These are phyloP conservation scores for Caloenas nicobarica DNA, from an alignment of 2,113 vertebrate genomes.

Conservation along the genomic window DNA sequence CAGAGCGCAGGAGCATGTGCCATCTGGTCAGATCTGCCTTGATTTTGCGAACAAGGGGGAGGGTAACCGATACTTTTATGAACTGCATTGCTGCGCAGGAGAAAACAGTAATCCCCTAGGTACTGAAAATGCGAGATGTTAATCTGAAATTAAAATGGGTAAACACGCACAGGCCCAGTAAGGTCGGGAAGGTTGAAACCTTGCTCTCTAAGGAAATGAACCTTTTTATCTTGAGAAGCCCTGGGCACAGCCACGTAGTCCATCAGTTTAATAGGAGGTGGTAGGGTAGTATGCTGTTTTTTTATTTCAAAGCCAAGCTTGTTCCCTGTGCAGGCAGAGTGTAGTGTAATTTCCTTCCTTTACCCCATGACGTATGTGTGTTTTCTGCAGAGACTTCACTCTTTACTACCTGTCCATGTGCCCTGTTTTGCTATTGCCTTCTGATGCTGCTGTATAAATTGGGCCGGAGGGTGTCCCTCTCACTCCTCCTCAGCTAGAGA, in stretches of 20 bases:
- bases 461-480: neutral
- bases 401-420: neutral
- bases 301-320: neutral
- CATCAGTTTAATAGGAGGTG: neutral
- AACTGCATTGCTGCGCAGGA: constrained; percentile 24
- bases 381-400: neutral
- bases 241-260: neutral
- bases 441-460: neutral
- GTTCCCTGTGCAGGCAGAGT: neutral
- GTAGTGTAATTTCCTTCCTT: neutral
- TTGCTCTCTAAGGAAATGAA: constrained; percentile 48
- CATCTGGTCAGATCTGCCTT: constrained; percentile 66
- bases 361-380: neutral
- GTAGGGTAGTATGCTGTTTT: neutral
- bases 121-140: constrained; percentile 37
- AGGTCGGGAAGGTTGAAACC: constrained; percentile 23
- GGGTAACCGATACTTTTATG: constrained; percentile 63
- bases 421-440: neutral
- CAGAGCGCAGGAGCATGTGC: constrained; percentile 41
- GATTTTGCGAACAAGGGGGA: constrained; percentile 64
- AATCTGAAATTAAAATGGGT: constrained; percentile 67
- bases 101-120: constrained; percentile 14
- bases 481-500: neutral
- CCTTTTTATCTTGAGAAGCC: constrained; percentile 22
- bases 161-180: neutral